Base-by-base conservation (phyloP, 2,797 vertebrate species). In the Sebastiscus tertius region DNA sequence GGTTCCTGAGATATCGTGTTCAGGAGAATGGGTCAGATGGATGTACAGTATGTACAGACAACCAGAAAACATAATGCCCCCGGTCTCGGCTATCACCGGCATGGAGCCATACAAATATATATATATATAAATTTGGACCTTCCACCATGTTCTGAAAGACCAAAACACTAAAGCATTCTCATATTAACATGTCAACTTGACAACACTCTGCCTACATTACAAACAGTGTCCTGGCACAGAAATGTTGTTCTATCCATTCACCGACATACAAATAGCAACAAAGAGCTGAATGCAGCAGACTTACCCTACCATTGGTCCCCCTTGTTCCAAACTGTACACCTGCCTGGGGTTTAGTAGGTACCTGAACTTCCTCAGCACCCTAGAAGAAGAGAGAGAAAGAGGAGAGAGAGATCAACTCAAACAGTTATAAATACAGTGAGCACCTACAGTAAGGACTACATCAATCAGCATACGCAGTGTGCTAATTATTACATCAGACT, bases 311-410 rank as follows among this genome's bases (percentile, higher is more conserved):
- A 93, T 94, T 0, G 98, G 98, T 1, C 98, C 98, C 0, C 96
- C 97, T 1, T 89, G 95, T 42, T 98, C 97, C 96, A 99, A 88
- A 93, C 95, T 99, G 95, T 98, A 98, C 87, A 99, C 98, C 91
- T 99, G 98, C 88, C 97, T 94, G 16, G 98, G 98, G 91, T 99
- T 99, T 75, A 99, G 95, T 49, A 99, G 95, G 88, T 99, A 99
- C 90, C 97, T 96, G 85, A 99, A 98, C 93, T 99, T 99, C 89
- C 97, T 96, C 82, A 98, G 94, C 8, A 99, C 97, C 83, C 98
- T 99, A 77, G 16, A 79, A 56, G 20, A 42, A 42, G 46, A 29
- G 16, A 84, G 27, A 82, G 5, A 55, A 22, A 33, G 16, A 80
- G 5, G 12, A 16, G 8, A 49, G 8, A 49, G 3, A 80, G 20